These are phyloP conservation scores for Heteronetta atricapilla DNA, from an alignment of 2,113 vertebrate genomes.

Conservation along the genomic window DNA sequence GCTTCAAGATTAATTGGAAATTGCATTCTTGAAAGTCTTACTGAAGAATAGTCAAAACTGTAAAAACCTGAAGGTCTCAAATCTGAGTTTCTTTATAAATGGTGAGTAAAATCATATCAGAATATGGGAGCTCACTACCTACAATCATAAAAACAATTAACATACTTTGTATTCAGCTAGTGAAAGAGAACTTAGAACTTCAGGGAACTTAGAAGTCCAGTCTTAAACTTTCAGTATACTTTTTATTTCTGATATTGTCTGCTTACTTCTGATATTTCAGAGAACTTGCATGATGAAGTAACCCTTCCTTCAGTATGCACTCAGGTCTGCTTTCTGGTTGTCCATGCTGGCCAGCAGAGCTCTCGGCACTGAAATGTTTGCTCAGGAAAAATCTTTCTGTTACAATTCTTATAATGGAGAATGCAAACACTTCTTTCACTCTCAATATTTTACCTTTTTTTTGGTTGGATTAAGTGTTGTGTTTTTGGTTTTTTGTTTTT, in stretches of 20 bases:
- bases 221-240: background rate
- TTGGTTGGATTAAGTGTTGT: background rate
- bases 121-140: background rate
- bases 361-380: background rate
- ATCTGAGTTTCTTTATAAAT: background rate
- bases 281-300: background rate
- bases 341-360: background rate
- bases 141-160: background rate
- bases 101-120: background rate
- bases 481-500: background rate
- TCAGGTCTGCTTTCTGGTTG: background rate
- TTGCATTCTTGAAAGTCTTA: background rate
- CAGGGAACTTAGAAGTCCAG: background rate
- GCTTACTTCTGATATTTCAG: background rate
- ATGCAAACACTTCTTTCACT: background rate
- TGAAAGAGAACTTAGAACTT: background rate
- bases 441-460: background rate
- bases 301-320: fast-evolving
- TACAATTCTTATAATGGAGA: too few relatives aligned
- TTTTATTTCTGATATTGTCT: background rate
- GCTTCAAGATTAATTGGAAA: background rate
- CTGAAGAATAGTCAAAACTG: background rate
- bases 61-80: background rate
- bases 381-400: too few relatives aligned
- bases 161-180: background rate